Evolutionary conservation across 2,113 vertebrate species (phyloP).

Genomic region (Spea bombifrons): DNA sequence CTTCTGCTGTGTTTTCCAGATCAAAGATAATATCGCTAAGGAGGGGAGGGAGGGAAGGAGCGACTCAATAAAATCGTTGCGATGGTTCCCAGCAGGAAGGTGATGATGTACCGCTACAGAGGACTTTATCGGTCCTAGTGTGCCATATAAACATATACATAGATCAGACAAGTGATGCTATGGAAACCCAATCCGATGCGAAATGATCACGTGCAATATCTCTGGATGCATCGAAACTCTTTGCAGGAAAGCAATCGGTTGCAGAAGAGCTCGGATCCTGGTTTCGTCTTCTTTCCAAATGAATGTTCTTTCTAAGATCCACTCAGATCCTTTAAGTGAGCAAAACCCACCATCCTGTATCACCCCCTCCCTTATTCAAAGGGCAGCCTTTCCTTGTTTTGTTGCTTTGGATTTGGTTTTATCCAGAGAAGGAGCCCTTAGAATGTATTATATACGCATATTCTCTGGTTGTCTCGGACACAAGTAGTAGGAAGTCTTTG

Average conservation of each 20-base stretch:
- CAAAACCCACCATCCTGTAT: neutral
- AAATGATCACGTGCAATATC: neutral
- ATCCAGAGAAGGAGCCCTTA: neutral
- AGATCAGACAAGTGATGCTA: too few species aligned
- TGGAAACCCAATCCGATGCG: neutral
- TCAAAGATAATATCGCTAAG: too few species aligned
- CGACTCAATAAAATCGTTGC: too few species aligned
- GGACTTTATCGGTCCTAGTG: too few species aligned
- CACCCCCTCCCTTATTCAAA: neutral
- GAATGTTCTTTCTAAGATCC: neutral
- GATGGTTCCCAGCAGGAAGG: too few species aligned
- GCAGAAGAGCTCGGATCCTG: neutral
- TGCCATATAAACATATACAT: too few species aligned
- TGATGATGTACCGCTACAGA: too few species aligned
- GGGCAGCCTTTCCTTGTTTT: conserved; percentile 3
- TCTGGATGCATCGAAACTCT: neutral
- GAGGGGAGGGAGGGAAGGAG: too few species aligned
- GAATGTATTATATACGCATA: conserved; percentile 14
- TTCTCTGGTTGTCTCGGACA: conserved; percentile 32
- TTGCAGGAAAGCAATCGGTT: neutral
- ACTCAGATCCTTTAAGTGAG: conserved; percentile 4
- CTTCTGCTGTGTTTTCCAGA: too few species aligned
- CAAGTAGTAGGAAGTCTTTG: neutral
- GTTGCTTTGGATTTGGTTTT: neutral
- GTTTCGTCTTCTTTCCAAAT: neutral